Evolutionary conservation across 2,888 invertebrate genomes (phyloP).

Genomic region (Dione vanillae): DNA sequence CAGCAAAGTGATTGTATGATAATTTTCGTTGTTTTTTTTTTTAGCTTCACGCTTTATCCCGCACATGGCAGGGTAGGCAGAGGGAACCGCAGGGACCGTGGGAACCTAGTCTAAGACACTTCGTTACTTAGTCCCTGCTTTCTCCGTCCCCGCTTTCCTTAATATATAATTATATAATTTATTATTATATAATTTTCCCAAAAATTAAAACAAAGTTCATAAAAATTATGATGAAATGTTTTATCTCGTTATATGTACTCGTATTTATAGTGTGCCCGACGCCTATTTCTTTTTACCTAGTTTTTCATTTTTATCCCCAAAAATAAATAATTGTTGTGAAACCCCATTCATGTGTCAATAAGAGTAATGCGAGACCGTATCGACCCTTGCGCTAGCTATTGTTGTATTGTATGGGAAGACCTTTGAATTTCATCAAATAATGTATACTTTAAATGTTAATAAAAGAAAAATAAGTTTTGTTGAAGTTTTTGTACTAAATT

Average conservation of each 20-base stretch:
- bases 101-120: no score
- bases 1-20: no score
- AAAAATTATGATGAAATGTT: no score
- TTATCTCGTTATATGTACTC: slow-evolving; percentile 9
- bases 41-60: no score
- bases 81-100: no score
- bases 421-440: neutral
- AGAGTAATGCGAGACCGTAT: slow-evolving; percentile 36
- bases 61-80: no score
- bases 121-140: no score
- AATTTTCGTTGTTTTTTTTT: no score
- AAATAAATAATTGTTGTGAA: slow-evolving; percentile 38
- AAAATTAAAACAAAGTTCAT: no score
- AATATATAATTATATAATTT: no score
- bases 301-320: slow-evolving; percentile 18
- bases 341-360: slow-evolving; percentile 39
- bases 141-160: no score
- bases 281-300: neutral
- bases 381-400: slow-evolving; percentile 15
- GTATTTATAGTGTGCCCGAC: neutral
- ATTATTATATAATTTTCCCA: no score
- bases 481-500: neutral
- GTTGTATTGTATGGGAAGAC: slow-evolving; percentile 3
- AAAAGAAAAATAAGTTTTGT: neutral
- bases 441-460: neutral